phyloP scores from a whole-genome alignment of 35 echinoderm and acorn worm genomes.

The Heliocidaris tuberculata region DNA sequence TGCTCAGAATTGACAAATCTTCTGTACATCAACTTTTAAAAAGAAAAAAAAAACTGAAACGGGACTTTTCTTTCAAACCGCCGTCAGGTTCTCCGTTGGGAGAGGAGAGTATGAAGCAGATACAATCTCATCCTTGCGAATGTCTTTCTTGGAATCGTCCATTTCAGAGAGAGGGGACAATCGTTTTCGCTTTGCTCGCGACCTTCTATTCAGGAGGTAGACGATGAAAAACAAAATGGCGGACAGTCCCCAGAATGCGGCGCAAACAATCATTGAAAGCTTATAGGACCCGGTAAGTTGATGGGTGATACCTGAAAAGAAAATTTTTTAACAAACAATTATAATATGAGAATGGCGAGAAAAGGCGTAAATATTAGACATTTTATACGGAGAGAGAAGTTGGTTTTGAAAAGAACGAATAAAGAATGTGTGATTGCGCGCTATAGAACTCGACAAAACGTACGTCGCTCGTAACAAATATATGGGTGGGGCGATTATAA shows the following conservation, averaged over 20 bases:
- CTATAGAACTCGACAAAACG: not conserved
- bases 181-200: not conserved
- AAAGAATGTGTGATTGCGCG: not conserved
- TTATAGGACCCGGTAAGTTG: not conserved
- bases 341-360: not conserved
- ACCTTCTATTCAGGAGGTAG: slow-evolving; percentile 20
- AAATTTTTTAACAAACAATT: not conserved
- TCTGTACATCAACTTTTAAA: too few relatives aligned
- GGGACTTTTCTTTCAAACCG: too few relatives aligned
- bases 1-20: too few relatives aligned
- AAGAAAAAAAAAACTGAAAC: too few relatives aligned
- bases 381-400: not conserved
- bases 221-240: slow-evolving; percentile 18
- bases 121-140: too few relatives aligned
- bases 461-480: too few relatives aligned
- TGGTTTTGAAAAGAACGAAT: not conserved
- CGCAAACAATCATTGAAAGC: not conserved
- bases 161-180: not conserved
- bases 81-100: too few relatives aligned
- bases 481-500: too few relatives aligned
- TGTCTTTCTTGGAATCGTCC: not conserved
- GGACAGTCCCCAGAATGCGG: slow-evolving; percentile 23
- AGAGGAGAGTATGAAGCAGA: too few relatives aligned
- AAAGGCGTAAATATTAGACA: not conserved
- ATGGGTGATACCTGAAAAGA: slow-evolving; percentile 15